phyloP scores from a whole-genome alignment of 2,797 vertebrate genomes.

The Caiman crocodilus region DNA sequence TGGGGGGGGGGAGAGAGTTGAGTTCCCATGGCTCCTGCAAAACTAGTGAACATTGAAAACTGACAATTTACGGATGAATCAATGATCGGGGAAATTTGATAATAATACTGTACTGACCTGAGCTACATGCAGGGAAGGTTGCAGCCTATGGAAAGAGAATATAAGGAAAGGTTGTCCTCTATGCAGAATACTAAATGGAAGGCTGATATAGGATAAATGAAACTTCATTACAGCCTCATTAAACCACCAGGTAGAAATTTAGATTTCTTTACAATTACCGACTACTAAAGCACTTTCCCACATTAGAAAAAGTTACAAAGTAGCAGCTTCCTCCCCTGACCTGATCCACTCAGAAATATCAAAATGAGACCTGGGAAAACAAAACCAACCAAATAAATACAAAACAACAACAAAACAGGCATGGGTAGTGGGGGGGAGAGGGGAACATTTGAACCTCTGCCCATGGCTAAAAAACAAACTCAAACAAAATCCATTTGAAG shows the following conservation, averaged over 20 bases:
- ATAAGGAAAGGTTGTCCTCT: not conserved
- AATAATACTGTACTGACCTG: slow-evolving; percentile 54
- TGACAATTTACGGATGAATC: slow-evolving; percentile 67
- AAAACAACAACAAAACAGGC: not conserved
- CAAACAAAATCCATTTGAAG: not conserved
- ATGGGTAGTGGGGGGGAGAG: not conserved
- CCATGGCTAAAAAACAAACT: not conserved
- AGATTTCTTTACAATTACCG: not conserved
- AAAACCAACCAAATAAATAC: too few species aligned
- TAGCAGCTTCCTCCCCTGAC: not conserved
- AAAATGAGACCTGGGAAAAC: not conserved
- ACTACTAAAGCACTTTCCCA: not conserved
- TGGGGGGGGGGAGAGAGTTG: not conserved
- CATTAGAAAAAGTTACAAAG: not conserved
- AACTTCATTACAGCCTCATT: not conserved
- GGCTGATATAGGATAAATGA: not conserved
- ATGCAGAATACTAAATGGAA: slow-evolving; percentile 7
- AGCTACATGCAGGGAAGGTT: slow-evolving; percentile 42
- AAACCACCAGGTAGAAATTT: not conserved
- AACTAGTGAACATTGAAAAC: slow-evolving; percentile 67
- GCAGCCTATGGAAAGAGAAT: slow-evolving; percentile 45
- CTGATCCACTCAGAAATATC: not conserved
- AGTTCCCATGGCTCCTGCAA: slow-evolving; percentile 70
- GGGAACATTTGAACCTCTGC: not conserved
- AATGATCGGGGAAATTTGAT: slow-evolving; percentile 52